A percentile compares a stretch with the other conserved stretches of the same genome.
Evolutionary conservation across 2,113 vertebrate genomes (phyloP).

Genomic region (Channa maculata): DNA sequence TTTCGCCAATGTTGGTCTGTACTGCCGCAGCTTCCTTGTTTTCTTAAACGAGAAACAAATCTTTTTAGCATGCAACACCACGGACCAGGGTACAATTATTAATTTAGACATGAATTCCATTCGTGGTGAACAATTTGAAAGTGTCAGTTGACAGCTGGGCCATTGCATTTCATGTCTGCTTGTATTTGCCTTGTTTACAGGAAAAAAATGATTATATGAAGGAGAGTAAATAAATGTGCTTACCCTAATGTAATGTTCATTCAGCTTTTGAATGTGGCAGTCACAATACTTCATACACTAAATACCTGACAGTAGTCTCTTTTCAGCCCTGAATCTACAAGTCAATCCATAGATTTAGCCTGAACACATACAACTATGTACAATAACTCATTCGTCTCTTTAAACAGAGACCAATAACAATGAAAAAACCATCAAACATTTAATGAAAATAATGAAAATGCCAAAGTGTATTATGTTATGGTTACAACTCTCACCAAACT

Average conservation of each 20-base stretch:
- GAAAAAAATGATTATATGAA: background rate
- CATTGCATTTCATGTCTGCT: background rate
- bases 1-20: no score
- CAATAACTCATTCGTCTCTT: constrained; percentile 41
- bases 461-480: constrained; percentile 7
- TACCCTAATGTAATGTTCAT: background rate
- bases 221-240: no score
- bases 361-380: constrained; percentile 13
- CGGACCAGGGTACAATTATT: no score
- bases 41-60: no score
- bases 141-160: background rate
- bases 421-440: constrained; percentile 30
- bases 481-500: constrained; percentile 19
- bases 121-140: no score
- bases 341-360: constrained; percentile 13
- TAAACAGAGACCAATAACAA: constrained; percentile 50
- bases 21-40: no score
- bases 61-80: no score
- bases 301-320: constrained; percentile 14
- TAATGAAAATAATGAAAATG: constrained; percentile 14
- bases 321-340: background rate
- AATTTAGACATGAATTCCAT: no score
- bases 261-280: background rate
- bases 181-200: constrained; percentile 4
- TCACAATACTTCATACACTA: background rate